Evolutionary conservation across 1,140 invertebrate species (phyloP), one percentile per base, ranked within the genome.

Genomic region (Conus ventricosus): DNA sequence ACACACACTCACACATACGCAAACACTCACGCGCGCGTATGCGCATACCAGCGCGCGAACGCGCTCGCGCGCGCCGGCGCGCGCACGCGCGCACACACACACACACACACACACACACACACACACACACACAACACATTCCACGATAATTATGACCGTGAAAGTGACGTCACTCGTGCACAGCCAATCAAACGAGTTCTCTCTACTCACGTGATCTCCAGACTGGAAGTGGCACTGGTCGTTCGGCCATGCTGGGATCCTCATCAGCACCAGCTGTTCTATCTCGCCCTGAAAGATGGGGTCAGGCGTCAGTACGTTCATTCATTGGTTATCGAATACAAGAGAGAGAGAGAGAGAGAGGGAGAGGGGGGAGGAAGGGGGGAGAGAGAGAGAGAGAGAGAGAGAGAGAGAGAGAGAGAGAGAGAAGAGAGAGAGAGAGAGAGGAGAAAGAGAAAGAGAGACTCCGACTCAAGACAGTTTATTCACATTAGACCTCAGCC

Each of bases 221-320:
- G 87, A 51, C 60, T 90, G 83, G 15, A 86, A 20, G 27, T 87
- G 63, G 88, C 94, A 94, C 88, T 94, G 94, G 94, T 54, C 90
- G 84, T 54, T 88, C 81, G 17, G 93, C 94, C 57, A 90, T 88
- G 8, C 84, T 27, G 2, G 92, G 89, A 55, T 94, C 91, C 53
- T 90, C 88, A 76, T 89, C 20, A 94, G 78, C 4, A 91, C 55
- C n/a, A 93, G 83, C 87, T 94, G 93, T 84, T 94, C 93, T 27
- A 94, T 88, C 15, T 90, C 87, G 0, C 94, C 94, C 93, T 94
- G 87, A 15, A 87, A 75, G 54, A n/a, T 25, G 53, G 17, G 57
- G 23, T 53, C 3, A 39, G 39, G 39, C 39, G 39, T 39, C 39
- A 39, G 39, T 39, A 39, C 39, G 39, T 39, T 39, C 39, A 39